Base-by-base conservation (phyloP, 2,113 vertebrate species). In the Cryptomyrus ogoouensis region DNA sequence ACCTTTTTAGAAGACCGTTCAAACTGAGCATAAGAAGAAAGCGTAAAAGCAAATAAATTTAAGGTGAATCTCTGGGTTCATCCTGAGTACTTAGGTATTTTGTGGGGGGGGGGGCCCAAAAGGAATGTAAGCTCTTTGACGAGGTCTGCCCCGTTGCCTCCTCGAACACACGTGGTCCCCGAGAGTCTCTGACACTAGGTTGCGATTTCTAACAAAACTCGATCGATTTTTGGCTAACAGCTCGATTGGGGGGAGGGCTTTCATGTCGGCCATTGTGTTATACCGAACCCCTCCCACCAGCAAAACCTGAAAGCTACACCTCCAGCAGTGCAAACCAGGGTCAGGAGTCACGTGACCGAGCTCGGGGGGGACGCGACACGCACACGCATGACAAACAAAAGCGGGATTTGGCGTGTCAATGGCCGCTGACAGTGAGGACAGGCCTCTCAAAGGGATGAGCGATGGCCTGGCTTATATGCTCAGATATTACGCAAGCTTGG, bases 381-480 rank as follows among this genome's bases (percentile, higher is more conserved):
- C 87, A 85, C 44, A 89, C 58, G 44, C 35, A 80, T 1, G 17
- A 80, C 88, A 87, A 90, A 91, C 88, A 91, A 91, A 86, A 17
- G 88, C 6, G 27, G 87, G 70, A 89, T 86, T 89, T 89, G 52
- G 70, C 31, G 31, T 27, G 19, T 90, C 74, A 90, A 90, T 89
- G 62, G 88, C 74, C 46, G 80, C 77, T 89, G 90, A 91, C 83
- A 89, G 80, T 80, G 19, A 17, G 31, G 90, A 89, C 88, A 19
- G 47, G 80, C 44, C 24, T n/a, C 35, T 90, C 53, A 89, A 74
- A 83, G n/a, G 88, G 80, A 91, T 89, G 90, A 91, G 90, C 83
- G 84, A 89, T 89, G 88, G 52, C 52, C 53, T 15, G 83, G 88
- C 42, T 85, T 70, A 85, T 66, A 39, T n/a, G 47, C 62, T 62